Percentiles rank a stretch among this genome's conserved stretches.
These are phyloP conservation scores for Acrocyrtus sp. DNA, from an alignment of 2,888 invertebrate species.

Conservation along the genomic window DNA sequence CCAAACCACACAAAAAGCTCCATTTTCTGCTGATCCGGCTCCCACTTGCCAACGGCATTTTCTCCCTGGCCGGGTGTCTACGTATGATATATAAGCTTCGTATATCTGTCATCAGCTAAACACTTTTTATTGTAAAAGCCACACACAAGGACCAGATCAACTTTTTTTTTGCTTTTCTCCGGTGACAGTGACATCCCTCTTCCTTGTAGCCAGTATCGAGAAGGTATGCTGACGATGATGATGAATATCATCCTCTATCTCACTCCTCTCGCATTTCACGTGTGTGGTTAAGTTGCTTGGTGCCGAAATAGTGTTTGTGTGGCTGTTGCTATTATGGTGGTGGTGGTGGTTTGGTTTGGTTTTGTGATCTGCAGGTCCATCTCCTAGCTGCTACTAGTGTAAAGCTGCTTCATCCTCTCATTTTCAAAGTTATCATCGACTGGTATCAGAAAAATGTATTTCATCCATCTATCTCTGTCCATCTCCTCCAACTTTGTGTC, in stretches of 20 bases:
- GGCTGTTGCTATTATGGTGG: background rate
- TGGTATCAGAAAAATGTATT: constrained; percentile 25
- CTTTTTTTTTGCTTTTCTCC: background rate
- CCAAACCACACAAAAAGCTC: no score
- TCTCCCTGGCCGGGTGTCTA: no score
- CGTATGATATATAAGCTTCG: no score
- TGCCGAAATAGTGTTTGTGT: constrained; percentile 14
- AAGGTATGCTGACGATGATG: no score
- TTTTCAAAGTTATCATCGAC: constrained; percentile 28
- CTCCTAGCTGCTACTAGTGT: no score
- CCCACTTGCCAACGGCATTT: no score
- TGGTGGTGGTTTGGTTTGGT: constrained; percentile 26
- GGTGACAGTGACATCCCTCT: constrained; percentile 34
- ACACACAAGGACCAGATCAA: constrained; percentile 33
- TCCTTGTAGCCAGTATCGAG: background rate
- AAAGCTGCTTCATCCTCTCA: no score
- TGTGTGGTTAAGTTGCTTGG: background rate
- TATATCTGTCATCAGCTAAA: constrained; percentile 40
- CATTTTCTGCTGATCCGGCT: constrained; percentile 2
- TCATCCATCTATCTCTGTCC: constrained; percentile 13
- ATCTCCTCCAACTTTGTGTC: constrained; percentile 8
- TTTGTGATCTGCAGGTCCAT: no score
- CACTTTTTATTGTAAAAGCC: constrained; percentile 37
- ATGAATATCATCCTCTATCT: background rate
- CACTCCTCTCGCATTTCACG: background rate